These are phyloP conservation scores for Neopelma chrysocephalum DNA, from an alignment of 2,797 vertebrate species.

Conservation along the genomic window DNA sequence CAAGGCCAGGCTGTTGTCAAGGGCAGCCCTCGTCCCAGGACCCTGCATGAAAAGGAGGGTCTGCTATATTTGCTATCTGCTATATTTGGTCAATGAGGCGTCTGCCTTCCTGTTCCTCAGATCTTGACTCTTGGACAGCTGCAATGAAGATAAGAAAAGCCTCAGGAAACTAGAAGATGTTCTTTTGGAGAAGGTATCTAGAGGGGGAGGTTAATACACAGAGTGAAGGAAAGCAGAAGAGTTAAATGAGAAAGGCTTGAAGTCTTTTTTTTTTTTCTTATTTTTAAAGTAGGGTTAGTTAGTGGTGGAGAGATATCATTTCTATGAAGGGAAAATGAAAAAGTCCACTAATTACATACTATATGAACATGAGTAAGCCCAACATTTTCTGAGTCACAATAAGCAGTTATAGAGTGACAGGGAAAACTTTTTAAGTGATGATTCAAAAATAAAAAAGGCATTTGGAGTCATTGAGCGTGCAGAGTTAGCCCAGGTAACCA, in stretches of 20 bases:
- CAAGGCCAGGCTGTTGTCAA: not conserved
- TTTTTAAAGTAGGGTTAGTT: slow-evolving; percentile 31
- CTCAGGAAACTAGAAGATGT: slow-evolving; percentile 50
- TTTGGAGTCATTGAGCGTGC: slow-evolving; percentile 64
- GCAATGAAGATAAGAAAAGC: slow-evolving; percentile 50
- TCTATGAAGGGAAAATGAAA: slow-evolving; percentile 34
- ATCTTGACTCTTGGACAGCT: slow-evolving; percentile 48
- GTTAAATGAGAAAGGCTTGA: slow-evolving; percentile 53
- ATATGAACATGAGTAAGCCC: slow-evolving; percentile 22
- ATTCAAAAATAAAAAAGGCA: slow-evolving; percentile 66
- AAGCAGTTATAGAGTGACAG: slow-evolving; percentile 54
- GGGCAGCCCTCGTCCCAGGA: not conserved
- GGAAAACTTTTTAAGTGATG: slow-evolving; percentile 62
- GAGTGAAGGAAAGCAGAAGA: slow-evolving; percentile 6
- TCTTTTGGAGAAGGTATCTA: slow-evolving; percentile 38
- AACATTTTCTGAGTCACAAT: slow-evolving; percentile 64
- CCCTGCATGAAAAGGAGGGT: not conserved
- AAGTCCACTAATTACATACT: slow-evolving; percentile 57
- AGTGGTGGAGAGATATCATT: slow-evolving; percentile 3
- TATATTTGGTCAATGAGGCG: slow-evolving; percentile 30
- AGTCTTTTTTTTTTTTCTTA: slow-evolving; percentile 5
- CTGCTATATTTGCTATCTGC: slow-evolving; percentile 49
- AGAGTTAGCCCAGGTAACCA: slow-evolving; percentile 70
- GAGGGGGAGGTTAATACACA: slow-evolving; percentile 49
- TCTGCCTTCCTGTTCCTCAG: slow-evolving; percentile 57